These are phyloP conservation scores for Laterallus jamaicensis DNA, from an alignment of 2,113 vertebrate genomes.

Conservation along the genomic window DNA sequence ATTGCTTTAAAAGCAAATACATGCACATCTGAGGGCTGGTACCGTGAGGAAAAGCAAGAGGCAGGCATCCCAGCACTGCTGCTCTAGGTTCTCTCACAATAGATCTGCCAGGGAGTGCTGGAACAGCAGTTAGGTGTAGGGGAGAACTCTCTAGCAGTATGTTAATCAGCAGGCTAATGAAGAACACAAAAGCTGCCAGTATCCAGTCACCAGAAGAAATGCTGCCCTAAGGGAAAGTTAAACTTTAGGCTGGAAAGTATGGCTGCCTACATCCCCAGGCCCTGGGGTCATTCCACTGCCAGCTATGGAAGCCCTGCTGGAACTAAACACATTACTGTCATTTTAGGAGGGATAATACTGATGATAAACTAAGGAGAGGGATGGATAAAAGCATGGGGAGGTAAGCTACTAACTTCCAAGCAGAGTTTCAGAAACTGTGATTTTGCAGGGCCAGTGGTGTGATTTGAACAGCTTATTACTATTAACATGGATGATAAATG, in stretches of 20 bases:
- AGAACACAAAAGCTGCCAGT: slow-evolving; percentile 53
- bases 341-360: neutral
- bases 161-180: slow-evolving; percentile 54
- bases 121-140: slow-evolving; percentile 47
- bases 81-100: neutral
- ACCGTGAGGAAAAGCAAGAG: neutral
- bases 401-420: neutral
- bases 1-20: neutral
- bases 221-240: slow-evolving; percentile 63
- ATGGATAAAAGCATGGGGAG: neutral
- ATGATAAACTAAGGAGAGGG: neutral
- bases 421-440: neutral
- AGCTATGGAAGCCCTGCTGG: neutral
- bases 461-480: neutral
- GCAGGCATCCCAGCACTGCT: neutral
- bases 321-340: neutral
- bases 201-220: slow-evolving; percentile 61
- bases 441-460: neutral
- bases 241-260: neutral
- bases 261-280: neutral
- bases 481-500: slow-evolving; percentile 11
- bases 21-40: neutral
- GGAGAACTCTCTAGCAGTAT: slow-evolving; percentile 50
- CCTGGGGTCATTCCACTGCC: neutral
- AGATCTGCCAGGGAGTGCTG: neutral